Conservation (phyloP, 2,888 invertebrate genomes). For the Capitulum mitella region DNA sequence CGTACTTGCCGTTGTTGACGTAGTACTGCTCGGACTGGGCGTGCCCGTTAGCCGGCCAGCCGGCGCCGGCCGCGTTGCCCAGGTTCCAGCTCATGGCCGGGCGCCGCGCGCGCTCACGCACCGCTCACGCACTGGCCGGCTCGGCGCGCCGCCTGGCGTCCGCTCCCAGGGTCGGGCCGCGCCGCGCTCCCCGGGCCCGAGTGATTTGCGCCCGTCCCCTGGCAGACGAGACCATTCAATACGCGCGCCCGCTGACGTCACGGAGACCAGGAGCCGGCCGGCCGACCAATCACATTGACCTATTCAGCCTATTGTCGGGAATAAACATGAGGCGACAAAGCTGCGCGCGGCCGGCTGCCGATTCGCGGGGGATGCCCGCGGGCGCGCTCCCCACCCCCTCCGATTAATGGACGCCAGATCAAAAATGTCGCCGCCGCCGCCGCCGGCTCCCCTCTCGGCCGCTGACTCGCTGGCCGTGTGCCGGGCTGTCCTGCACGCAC, state of each 20-base stretch:
- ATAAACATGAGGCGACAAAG: constrained; percentile 6
- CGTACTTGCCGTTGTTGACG: constrained; percentile 14
- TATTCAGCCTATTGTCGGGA: constrained; percentile 23
- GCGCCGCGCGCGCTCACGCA: not conserved
- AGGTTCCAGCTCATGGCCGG: constrained; percentile 8
- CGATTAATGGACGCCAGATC: not conserved
- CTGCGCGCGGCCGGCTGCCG: not conserved
- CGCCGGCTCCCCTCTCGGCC: constrained; percentile 2
- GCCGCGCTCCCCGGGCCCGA: not conserved
- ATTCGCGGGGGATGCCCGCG: not conserved
- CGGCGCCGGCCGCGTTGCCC: not conserved
- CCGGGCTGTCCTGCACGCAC: not conserved
- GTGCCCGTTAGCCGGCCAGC: not conserved
- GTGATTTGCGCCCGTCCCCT: constrained; percentile 18
- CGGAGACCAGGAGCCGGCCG: not conserved
- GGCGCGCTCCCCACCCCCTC: not conserved
- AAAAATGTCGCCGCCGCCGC: constrained; percentile 7
- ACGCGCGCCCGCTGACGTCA: constrained; percentile 8
- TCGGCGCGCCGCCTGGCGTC: not conserved
- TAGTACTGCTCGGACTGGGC: not conserved
- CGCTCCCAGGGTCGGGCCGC: constrained; percentile 2
- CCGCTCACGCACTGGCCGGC: not conserved
- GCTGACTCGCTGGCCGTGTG: not conserved
- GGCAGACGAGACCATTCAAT: constrained; percentile 15
- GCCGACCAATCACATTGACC: constrained; percentile 22